Evolutionary conservation across 2,888 invertebrate species (phyloP), one percentile per base, ranked within the genome.

Genomic region (Pyrrhosoma nymphula): DNA sequence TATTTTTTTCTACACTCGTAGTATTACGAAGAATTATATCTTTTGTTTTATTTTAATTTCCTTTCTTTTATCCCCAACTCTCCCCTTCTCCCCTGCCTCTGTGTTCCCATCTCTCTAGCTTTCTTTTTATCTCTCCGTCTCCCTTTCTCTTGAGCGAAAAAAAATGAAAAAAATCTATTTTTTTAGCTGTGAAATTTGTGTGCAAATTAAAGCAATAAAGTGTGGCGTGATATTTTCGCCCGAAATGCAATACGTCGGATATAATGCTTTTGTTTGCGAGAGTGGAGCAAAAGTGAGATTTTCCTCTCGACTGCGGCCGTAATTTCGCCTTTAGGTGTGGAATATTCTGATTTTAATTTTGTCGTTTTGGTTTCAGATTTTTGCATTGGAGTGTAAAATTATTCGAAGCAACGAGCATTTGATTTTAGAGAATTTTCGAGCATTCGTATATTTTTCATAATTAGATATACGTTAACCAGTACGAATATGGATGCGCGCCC

Each of bases 1-100:
- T 4, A 4, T 95, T 96, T 96, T 95, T 96, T 95, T 96, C 96
- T 95, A 47, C 47, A 4, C 47, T 2, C 47, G 8, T 47, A 47
- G 47, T 47, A 95, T 95, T 95, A 95, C 95, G 95, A 69, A 69
- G 69, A 26, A 26, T 69, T 56, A 89, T 95, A 95, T 95, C 88
- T 95, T 95, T 60, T 88, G n/a, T 91, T 90, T 95, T 56, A 91
- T 55, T 90, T 95, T 90, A 90, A 95, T 93, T 30, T 63, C 95
- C 47, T 47, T 47, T 47, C 47, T 47, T 47, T 47, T 47, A 47
- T 47, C 47, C 47, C 8, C 47, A 47, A 47, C 75, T 56, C 69
- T 63, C 95, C 95, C 95, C 93, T 90, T 60, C 47, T 88, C 95
- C 95, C 75, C 88, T 90, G 91, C 95, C 47, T n/a, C n/a, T n/a